phyloP scores from a whole-genome alignment of 2,888 invertebrate species.

The Ditula angustiorana region DNA sequence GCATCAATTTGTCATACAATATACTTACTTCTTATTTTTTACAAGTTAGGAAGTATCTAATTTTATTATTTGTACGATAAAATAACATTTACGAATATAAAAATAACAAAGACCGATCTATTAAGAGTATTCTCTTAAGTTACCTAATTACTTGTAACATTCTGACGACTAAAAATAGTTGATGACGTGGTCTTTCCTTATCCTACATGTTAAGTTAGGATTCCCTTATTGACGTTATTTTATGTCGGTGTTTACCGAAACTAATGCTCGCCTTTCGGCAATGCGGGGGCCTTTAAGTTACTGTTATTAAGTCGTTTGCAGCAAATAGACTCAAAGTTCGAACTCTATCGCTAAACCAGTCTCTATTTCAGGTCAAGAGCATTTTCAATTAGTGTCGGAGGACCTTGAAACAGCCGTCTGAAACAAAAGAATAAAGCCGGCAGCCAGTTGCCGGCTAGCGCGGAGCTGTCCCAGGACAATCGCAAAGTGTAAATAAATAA shows the following conservation, averaged over 20 bases:
- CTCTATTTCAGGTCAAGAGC: conserved; percentile 80
- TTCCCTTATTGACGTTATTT: neutral
- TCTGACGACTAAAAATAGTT: conserved; percentile 5
- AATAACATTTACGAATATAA: too few species aligned
- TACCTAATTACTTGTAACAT: neutral
- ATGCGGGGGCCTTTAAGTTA: neutral
- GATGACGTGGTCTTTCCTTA: conserved; percentile 16
- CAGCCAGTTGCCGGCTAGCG: neutral
- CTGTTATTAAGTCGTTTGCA: neutral
- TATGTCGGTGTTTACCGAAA: conserved; percentile 7
- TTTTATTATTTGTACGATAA: too few species aligned
- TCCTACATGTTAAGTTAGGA: conserved; percentile 3
- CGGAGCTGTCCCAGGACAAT: neutral
- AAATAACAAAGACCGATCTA: too few species aligned
- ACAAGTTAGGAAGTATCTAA: too few species aligned
- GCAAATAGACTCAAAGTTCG: conserved; percentile 5
- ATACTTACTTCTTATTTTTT: too few species aligned
- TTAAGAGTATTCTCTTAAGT: too few species aligned
- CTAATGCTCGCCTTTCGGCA: neutral
- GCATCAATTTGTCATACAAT: too few species aligned
- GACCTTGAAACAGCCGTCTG: conserved; percentile 82
- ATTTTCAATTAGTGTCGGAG: conserved; percentile 83
- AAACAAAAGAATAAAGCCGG: conserved; percentile 46
- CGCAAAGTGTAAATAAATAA: conserved; percentile 23
- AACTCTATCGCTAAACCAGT: conserved; percentile 41